A percentile compares a stretch with the other conserved stretches of the same genome.
These are phyloP conservation scores for Caradrina clavipalpis DNA, from an alignment of 2,888 invertebrate genomes.

Conservation along the genomic window DNA sequence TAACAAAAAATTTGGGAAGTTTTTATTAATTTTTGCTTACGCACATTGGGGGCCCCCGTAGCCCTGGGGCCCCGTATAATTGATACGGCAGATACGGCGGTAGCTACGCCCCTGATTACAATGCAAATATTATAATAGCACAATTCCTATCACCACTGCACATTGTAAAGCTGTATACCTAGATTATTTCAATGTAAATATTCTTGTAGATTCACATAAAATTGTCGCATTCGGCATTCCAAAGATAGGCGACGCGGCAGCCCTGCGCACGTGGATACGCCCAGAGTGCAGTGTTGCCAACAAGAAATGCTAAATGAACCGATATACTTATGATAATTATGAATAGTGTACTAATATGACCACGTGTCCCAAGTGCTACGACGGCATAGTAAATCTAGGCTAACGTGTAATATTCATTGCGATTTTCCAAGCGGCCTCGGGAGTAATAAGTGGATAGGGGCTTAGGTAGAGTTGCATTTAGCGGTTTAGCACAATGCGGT, in stretches of 20 bases:
- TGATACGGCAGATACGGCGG: too few relatives aligned
- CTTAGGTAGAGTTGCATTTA: constrained; percentile 16
- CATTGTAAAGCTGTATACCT: constrained; percentile 36
- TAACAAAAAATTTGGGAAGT: too few relatives aligned
- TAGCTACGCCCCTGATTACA: too few relatives aligned
- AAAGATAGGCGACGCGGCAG: constrained; percentile 21
- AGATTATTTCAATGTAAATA: constrained; percentile 44
- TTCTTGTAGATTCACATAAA: constrained; percentile 26
- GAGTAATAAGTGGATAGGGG: constrained; percentile 47
- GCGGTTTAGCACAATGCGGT: constrained; percentile 36
- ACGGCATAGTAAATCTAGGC: constrained; percentile 57
- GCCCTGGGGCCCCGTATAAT: too few relatives aligned
- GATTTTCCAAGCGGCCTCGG: constrained; percentile 68
- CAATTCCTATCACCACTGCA: constrained; percentile 33
- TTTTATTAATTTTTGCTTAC: too few relatives aligned
- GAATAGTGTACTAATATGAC: constrained; percentile 49
- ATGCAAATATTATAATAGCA: constrained; percentile 43
- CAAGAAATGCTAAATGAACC: constrained; percentile 45
- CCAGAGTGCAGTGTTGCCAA: constrained; percentile 48
- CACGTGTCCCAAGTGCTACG: constrained; percentile 61
- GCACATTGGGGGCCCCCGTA: too few relatives aligned
- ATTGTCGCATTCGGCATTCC: constrained; percentile 26
- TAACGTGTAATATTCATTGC: constrained; percentile 57
- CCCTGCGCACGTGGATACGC: constrained; percentile 51
- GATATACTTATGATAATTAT: constrained; percentile 54